Base-by-base conservation (phyloP, 2,888 invertebrate genomes). In the Empis livida region DNA sequence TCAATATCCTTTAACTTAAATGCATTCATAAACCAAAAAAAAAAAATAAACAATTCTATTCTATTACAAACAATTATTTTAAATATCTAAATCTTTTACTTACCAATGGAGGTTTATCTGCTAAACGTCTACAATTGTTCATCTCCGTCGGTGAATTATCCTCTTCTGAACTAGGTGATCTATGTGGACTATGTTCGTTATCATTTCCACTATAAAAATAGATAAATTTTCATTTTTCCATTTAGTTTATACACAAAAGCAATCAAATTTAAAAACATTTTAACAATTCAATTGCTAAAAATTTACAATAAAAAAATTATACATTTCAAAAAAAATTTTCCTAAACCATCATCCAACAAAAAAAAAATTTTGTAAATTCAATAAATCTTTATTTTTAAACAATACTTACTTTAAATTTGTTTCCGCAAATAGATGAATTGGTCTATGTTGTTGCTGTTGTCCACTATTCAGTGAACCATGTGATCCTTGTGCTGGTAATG, bases 71-170 rank as follows among this genome's bases (percentile, higher is more conserved):
- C n/a, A n/a, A n/a, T n/a, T n/a, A n/a, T n/a, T n/a, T n/a, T n/a
- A 27, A 27, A 27, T 8, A 5, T 27, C 5, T 27, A 27, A 27
- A 27, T 13, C 5, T 44, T 43, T 23, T 41, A 63, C 65, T 59
- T 49, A 66, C 66, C 59, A 88, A 73, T 39, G 86, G 86, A 45
- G 87, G 85, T 60, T 87, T 82, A 62, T 88, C 85, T 51, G 77
- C 75, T 60, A 87, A 75, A 55, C 85, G 74, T 62, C 86, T 81
- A 72, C 85, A 88, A 59, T 85, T 84, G 71, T 84, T 85, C 61
- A 87, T 74, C 71, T 88, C 88, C 43, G 86, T 86, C 40, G 88
- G 88, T 3, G 88, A 88, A 70, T 84, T 84, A 61, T 85, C 85
- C 70, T 87, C 88, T 64, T 88, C 87, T 57, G 86, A 87, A 61